Percentiles rank a stretch among this genome's conserved stretches.
Evolutionary conservation across 2,113 vertebrate genomes (phyloP).

Genomic region (Fregetta grallaria): DNA sequence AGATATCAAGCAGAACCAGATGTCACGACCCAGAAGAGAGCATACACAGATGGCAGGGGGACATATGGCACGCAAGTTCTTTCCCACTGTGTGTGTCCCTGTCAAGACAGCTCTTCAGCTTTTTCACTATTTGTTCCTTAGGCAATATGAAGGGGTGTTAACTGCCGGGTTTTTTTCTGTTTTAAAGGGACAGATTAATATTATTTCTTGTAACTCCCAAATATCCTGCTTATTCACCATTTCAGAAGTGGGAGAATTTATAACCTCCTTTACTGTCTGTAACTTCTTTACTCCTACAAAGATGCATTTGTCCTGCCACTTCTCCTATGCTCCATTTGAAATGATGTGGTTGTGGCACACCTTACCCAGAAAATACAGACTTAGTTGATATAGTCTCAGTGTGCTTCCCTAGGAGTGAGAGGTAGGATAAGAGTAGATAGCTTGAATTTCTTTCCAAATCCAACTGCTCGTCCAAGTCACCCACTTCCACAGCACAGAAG

Average conservation of each 20-base stretch:
- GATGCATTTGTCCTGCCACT: neutral
- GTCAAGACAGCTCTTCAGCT: conserved; percentile 37
- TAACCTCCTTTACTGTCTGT: neutral
- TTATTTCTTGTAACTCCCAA: neutral
- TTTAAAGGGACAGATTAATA: neutral
- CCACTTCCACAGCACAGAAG: neutral
- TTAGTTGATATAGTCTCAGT: neutral
- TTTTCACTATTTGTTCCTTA: conserved; percentile 31
- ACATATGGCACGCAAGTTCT: conserved; percentile 34
- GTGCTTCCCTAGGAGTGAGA: neutral
- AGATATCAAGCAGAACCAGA: conserved; percentile 50
- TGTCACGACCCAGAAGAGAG: conserved; percentile 50
- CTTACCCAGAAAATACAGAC: neutral
- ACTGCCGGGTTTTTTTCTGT: neutral
- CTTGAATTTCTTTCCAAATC: neutral
- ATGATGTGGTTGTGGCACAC: neutral
- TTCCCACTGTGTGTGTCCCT: neutral
- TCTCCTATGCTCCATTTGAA: neutral
- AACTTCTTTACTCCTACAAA: neutral
- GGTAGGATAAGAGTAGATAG: neutral
- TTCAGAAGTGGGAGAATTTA: neutral
- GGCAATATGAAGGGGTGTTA: conserved; percentile 19
- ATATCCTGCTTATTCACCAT: neutral
- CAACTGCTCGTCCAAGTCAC: neutral
- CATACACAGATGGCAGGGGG: conserved; percentile 5